These are phyloP conservation scores for Mormoops blainvillei DNA, from an alignment of 2,113 vertebrate genomes.

Conservation along the genomic window DNA sequence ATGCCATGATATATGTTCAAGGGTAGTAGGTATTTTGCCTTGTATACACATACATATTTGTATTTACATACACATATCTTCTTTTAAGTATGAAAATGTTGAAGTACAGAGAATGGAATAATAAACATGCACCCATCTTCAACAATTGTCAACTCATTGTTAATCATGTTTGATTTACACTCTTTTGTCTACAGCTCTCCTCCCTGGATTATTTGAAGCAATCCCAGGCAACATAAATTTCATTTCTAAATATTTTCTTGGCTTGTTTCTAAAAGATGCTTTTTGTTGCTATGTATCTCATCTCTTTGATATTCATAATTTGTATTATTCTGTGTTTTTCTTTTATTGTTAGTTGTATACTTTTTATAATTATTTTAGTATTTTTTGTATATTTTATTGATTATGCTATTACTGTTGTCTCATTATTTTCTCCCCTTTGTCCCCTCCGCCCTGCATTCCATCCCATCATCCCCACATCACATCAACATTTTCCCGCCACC, in stretches of 20 bases:
- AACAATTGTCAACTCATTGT: background rate
- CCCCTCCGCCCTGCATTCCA: no score
- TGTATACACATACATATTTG: no score
- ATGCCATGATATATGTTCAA: background rate
- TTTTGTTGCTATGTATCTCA: background rate
- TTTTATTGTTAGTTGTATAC: background rate
- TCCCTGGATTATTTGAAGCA: background rate
- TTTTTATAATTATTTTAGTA: background rate
- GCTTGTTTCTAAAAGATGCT: background rate
- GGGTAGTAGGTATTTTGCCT: background rate
- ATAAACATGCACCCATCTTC: background rate
- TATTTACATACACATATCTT: background rate
- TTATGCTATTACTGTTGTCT: no score
- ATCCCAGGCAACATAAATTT: background rate
- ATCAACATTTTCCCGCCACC: no score
- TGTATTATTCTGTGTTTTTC: background rate
- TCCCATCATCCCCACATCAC: no score
- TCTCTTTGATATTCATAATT: background rate
- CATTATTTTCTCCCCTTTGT: no score
- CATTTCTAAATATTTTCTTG: background rate
- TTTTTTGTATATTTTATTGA: background rate
- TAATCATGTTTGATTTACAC: background rate
- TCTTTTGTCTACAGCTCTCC: background rate
- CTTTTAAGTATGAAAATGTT: background rate
- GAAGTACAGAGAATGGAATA: background rate